Conservation (phyloP, 2,797 vertebrate species). For the Aulostomus chinensis region DNA sequence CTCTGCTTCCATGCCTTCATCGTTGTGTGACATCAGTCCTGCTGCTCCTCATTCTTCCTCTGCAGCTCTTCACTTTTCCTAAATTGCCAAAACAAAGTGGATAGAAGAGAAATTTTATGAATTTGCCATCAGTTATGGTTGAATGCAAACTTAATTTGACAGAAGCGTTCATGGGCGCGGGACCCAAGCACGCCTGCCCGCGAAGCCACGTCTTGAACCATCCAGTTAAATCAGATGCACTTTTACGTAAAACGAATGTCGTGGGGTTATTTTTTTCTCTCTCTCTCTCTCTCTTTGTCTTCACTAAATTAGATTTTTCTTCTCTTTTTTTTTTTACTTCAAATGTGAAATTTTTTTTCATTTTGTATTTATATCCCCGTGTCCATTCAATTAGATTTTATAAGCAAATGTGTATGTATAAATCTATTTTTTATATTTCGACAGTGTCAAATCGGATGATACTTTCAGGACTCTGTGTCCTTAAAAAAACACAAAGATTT, state of each 20-base stretch:
- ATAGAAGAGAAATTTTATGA: too few species aligned
- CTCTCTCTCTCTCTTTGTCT: conserved; percentile 74
- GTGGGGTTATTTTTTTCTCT: conserved; percentile 71
- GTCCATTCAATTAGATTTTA: conserved; percentile 83
- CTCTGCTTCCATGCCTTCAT: too few species aligned
- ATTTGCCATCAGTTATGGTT: too few species aligned
- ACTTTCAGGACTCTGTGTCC: conserved; percentile 68
- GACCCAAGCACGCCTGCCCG: too few species aligned
- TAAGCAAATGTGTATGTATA: conserved; percentile 88
- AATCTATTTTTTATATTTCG: conserved; percentile 87
- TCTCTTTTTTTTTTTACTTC: conserved; percentile 63
- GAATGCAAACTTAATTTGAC: too few species aligned
- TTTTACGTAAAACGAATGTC: conserved; percentile 88
- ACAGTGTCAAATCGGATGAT: conserved; percentile 80
- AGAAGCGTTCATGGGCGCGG: too few species aligned
- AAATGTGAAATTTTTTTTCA: conserved; percentile 89
- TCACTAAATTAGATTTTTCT: conserved; percentile 55
- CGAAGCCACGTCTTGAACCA: conserved; percentile 32
- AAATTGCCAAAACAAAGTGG: too few species aligned
- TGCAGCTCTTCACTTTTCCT: too few species aligned
- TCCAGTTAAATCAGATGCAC: conserved; percentile 83
- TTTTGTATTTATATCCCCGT: conserved; percentile 91
- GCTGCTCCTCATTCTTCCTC: too few species aligned
- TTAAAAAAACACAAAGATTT: conserved; percentile 56
- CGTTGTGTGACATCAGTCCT: too few species aligned